A percentile compares a stretch with the other conserved stretches of the same genome.
These are phyloP conservation scores for Lacanobia wlatinum DNA, from an alignment of 2,888 invertebrate genomes.

Conservation along the genomic window DNA sequence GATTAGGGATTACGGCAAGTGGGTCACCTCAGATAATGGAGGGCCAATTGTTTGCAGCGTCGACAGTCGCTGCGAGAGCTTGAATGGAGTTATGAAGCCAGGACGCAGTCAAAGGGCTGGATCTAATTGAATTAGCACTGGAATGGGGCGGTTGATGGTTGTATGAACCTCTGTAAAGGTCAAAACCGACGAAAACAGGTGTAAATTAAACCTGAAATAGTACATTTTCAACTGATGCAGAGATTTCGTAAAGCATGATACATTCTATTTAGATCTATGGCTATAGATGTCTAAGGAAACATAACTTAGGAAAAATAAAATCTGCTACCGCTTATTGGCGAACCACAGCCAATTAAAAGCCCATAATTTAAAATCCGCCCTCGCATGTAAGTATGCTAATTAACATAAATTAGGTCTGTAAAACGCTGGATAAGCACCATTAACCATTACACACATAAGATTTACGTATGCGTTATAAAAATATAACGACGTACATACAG, in stretches of 20 bases:
- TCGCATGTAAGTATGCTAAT: conserved; percentile 10
- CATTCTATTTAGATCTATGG: neutral
- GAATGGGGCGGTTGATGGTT: neutral
- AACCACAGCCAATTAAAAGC: conserved; percentile 1
- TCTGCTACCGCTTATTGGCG: neutral
- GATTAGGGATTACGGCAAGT: conserved; percentile 75
- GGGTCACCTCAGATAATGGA: conserved; percentile 75
- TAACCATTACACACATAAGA: neutral
- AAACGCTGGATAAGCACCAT: conserved; percentile 7
- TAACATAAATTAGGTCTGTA: conserved; percentile 7
- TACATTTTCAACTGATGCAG: neutral
- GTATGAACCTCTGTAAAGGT: neutral
- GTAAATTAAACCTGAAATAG: neutral
- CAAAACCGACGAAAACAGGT: neutral
- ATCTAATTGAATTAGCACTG: conserved; percentile 22
- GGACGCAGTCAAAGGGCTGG: conserved; percentile 31
- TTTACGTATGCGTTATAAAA: neutral
- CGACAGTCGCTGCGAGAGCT: conserved; percentile 50
- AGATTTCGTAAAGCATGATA: neutral
- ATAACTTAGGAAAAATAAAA: neutral
- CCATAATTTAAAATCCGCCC: neutral
- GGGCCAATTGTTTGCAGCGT: conserved; percentile 53
- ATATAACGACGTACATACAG: neutral
- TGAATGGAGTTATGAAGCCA: conserved; percentile 63
- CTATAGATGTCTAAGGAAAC: neutral